phyloP scores from a whole-genome alignment of 1,140 invertebrate species.

The Drosophila asahinai region DNA sequence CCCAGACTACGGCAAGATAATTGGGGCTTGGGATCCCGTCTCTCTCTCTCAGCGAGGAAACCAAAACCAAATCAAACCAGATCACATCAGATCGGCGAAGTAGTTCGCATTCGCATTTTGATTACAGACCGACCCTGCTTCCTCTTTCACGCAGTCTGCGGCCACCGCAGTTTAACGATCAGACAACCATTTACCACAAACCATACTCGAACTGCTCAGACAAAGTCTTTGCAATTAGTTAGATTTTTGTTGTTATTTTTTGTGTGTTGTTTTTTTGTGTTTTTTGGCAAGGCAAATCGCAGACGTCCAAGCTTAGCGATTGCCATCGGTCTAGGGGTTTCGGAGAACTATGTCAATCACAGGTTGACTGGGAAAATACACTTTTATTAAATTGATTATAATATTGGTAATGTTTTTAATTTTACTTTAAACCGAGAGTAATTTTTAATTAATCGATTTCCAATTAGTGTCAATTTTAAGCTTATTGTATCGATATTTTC shows the following conservation, averaged over 20 bases:
- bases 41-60: neutral
- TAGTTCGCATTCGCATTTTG: conserved; percentile 45
- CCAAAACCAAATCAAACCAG: conserved; percentile 44
- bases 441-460: too few relatives aligned
- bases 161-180: conserved; percentile 27
- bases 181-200: conserved; percentile 8
- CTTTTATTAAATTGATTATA: neutral
- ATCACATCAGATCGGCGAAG: conserved; percentile 42
- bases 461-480: too few relatives aligned
- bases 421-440: too few relatives aligned
- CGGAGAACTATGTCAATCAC: neutral
- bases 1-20: conserved; percentile 18
- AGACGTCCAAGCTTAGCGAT: conserved; percentile 19
- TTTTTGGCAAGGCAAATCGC: conserved; percentile 34
- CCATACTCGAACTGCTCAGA: conserved; percentile 15
- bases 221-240: conserved; percentile 38
- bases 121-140: conserved; percentile 28
- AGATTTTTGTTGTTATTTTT: conserved; percentile 1
- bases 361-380: conserved; percentile 10
- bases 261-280: neutral
- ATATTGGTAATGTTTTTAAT: too few relatives aligned
- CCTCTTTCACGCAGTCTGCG: conserved; percentile 27
- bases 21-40: conserved; percentile 10
- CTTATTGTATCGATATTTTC: too few relatives aligned
- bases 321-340: conserved; percentile 18